A percentile compares a stretch with the other conserved stretches of the same genome.
Conservation (phyloP, 2,888 invertebrate genomes). For the Pristionchus fissidentatus region DNA sequence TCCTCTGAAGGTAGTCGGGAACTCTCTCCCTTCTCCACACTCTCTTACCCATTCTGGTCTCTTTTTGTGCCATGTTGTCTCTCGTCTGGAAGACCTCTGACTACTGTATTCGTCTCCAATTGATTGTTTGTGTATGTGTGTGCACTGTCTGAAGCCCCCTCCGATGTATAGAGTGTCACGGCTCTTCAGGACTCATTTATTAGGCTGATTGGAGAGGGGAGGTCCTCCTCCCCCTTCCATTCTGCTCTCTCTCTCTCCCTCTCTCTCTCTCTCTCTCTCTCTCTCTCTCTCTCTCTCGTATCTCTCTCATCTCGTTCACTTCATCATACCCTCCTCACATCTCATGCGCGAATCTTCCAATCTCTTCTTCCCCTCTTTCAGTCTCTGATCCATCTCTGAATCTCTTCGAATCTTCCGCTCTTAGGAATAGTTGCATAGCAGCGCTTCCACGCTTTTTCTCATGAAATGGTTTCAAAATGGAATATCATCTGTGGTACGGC, state of each 20-base stretch:
- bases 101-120: background rate
- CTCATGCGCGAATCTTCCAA: slow-evolving; percentile 11
- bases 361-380: background rate
- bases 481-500: too few relatives aligned
- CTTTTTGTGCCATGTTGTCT: too few relatives aligned
- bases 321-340: slow-evolving; percentile 20
- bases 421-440: too few relatives aligned
- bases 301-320: background rate
- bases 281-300: background rate
- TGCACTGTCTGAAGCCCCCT: background rate
- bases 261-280: slow-evolving; percentile 2
- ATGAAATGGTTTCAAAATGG: too few relatives aligned
- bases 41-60: too few relatives aligned
- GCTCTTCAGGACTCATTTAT: slow-evolving; percentile 19
- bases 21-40: background rate
- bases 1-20: background rate
- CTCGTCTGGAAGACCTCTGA: background rate
- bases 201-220: slow-evolving; percentile 18
- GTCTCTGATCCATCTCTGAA: background rate
- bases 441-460: too few relatives aligned
- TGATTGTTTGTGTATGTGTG: background rate
- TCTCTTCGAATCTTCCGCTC: background rate
- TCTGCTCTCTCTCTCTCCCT: background rate
- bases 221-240: slow-evolving; percentile 6
- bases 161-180: slow-evolving; percentile 17